Conservation (phyloP, 2,888 invertebrate species). For the Schrankia costaestrigalis region DNA sequence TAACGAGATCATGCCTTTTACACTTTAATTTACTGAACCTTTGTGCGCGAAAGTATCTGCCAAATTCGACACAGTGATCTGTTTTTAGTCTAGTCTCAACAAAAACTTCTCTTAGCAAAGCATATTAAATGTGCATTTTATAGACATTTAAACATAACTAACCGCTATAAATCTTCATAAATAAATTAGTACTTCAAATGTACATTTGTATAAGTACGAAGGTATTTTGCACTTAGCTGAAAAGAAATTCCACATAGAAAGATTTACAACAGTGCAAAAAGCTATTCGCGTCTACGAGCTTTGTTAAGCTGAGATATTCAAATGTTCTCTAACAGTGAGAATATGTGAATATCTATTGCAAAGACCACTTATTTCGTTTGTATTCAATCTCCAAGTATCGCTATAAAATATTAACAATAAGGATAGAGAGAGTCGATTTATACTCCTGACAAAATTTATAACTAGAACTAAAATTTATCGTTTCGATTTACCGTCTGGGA, state of each 20-base stretch:
- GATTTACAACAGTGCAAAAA: conserved; percentile 44
- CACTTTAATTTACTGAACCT: conserved; percentile 33
- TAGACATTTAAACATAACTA: no score
- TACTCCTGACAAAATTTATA: conserved; percentile 27
- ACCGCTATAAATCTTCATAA: no score
- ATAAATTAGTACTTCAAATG: no score
- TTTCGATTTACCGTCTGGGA: conserved; percentile 19
- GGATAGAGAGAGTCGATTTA: conserved; percentile 20
- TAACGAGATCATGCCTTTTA: conserved; percentile 43
- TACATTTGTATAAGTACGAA: no score
- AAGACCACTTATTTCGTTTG: conserved; percentile 31
- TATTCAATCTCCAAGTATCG: conserved; percentile 12
- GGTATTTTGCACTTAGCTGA: neutral
- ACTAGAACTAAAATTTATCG: conserved; percentile 23
- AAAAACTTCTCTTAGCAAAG: conserved; percentile 1
- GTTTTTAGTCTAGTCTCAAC: neutral
- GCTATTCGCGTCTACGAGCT: conserved; percentile 28
- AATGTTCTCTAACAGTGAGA: conserved; percentile 31
- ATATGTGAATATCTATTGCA: no score
- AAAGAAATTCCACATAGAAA: conserved; percentile 25
- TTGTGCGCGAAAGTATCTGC: no score
- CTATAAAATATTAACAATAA: conserved; percentile 24
- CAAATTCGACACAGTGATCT: no score
- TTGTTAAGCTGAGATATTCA: conserved; percentile 30
- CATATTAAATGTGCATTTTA: no score